phyloP scores from a whole-genome alignment of 2,113 vertebrate species.

The Parotia lawesii region DNA sequence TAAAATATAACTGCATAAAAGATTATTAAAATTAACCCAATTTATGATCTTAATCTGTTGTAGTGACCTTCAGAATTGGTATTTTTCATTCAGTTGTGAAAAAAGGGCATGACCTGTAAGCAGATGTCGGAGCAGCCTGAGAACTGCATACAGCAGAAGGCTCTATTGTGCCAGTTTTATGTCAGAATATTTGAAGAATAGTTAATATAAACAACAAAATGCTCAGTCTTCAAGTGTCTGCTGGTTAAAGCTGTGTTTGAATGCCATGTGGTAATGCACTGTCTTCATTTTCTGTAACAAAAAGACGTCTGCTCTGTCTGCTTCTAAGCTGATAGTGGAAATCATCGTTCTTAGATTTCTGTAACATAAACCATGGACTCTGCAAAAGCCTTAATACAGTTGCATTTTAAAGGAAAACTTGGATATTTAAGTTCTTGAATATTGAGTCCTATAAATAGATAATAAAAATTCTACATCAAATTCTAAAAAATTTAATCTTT shows the following conservation, averaged over 20 bases:
- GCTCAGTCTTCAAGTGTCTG: not conserved
- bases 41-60: not conserved
- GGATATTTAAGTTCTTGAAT: not conserved
- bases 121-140: not conserved
- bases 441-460: not conserved
- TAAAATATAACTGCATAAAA: not conserved
- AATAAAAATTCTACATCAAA: not conserved
- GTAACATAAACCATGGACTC: not conserved
- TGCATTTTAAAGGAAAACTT: not conserved
- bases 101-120: not conserved
- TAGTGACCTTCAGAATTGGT: not conserved
- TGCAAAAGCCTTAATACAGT: not conserved
- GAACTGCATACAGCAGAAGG: slow-evolving; percentile 9
- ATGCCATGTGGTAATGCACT: not conserved
- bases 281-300: not conserved
- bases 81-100: not conserved
- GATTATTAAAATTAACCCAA: not conserved
- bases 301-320: not conserved
- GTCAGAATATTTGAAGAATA: slow-evolving; percentile 32
- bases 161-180: not conserved
- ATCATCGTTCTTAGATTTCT: not conserved
- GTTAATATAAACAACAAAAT: slow-evolving; percentile 29
- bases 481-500: not conserved
- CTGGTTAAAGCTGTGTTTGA: slow-evolving; percentile 7
- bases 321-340: not conserved